Percentiles rank a stretch among this genome's conserved stretches.
Evolutionary conservation across 1,140 invertebrate species (phyloP).

Genomic region (Mya arenaria): DNA sequence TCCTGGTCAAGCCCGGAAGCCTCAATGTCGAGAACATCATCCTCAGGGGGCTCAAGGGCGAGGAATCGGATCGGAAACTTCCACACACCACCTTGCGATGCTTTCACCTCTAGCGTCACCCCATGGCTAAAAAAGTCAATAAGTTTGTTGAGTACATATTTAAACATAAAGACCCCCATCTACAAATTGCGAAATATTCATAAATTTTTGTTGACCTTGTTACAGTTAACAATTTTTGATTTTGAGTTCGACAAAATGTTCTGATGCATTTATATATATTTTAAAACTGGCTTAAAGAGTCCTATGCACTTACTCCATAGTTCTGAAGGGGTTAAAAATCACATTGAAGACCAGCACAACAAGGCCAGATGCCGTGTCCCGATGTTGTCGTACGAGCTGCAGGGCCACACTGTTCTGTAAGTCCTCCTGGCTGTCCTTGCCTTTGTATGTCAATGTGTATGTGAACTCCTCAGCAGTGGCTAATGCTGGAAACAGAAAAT

Average conservation of each 20-base stretch:
- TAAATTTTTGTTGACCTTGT: too few species aligned
- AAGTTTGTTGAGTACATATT: too few species aligned
- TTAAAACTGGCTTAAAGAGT: too few species aligned
- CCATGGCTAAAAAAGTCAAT: slow-evolving; percentile 75
- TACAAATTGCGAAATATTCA: too few species aligned
- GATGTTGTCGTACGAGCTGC: slow-evolving; percentile 70
- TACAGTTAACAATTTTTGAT: background rate
- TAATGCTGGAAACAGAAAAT: slow-evolving; percentile 74
- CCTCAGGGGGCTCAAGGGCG: slow-evolving; percentile 77
- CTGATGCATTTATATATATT: background rate
- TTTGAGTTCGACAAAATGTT: background rate
- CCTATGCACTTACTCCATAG: slow-evolving; percentile 77
- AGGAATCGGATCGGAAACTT: slow-evolving; percentile 79
- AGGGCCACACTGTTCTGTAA: slow-evolving; percentile 72
- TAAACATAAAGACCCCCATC: too few species aligned
- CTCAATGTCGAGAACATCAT: slow-evolving; percentile 79
- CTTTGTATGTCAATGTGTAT: slow-evolving; percentile 70
- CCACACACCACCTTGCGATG: slow-evolving; percentile 79
- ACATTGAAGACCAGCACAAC: slow-evolving; percentile 79
- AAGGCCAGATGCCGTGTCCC: slow-evolving; percentile 73
- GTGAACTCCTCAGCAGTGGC: slow-evolving; percentile 76
- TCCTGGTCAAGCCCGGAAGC: slow-evolving; percentile 76
- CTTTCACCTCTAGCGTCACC: slow-evolving; percentile 73
- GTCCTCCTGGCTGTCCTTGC: slow-evolving; percentile 64
- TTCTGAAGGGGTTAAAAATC: slow-evolving; percentile 76